Evolutionary conservation across 2,113 vertebrate genomes (phyloP).

Genomic region (Takifugu bimaculatus): DNA sequence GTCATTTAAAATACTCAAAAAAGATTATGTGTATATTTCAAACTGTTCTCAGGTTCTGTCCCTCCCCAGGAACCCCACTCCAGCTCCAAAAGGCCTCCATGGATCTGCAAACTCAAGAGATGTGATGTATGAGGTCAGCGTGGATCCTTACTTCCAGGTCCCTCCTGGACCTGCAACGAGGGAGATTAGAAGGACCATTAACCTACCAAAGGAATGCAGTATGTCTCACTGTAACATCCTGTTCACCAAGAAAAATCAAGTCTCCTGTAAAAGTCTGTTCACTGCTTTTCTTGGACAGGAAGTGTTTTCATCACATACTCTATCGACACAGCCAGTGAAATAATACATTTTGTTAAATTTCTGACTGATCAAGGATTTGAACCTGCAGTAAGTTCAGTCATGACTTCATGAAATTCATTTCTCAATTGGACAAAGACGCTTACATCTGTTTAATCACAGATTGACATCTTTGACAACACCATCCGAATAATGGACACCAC

Average conservation of each 20-base stretch:
- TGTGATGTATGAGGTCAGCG: conserved; percentile 43
- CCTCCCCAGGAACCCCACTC: conserved; percentile 17
- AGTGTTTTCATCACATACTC: conserved; percentile 70
- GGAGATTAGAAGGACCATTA: conserved; percentile 59
- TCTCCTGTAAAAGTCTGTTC: not conserved
- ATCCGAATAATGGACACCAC: conserved; percentile 87
- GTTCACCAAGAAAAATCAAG: not conserved
- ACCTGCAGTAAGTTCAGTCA: conserved; percentile 49
- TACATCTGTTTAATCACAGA: conserved; percentile 67
- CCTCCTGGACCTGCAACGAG: not conserved
- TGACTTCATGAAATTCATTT: not conserved
- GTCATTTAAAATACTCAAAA: not conserved
- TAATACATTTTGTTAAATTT: conserved; percentile 52
- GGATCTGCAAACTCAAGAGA: conserved; percentile 5
- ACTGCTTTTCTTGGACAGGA: conserved; percentile 33
- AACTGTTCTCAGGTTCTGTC: not conserved
- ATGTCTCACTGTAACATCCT: not conserved
- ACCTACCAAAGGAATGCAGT: conserved; percentile 62
- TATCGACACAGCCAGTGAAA: conserved; percentile 50
- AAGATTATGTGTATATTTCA: not conserved
- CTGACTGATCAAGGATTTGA: conserved; percentile 59
- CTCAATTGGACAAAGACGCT: not conserved
- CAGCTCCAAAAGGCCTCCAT: not conserved
- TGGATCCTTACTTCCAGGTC: conserved; percentile 1
- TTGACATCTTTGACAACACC: conserved; percentile 89